Evolutionary conservation across 2,888 invertebrate genomes (phyloP).

Genomic region (Caenorhabditis uteleia): DNA sequence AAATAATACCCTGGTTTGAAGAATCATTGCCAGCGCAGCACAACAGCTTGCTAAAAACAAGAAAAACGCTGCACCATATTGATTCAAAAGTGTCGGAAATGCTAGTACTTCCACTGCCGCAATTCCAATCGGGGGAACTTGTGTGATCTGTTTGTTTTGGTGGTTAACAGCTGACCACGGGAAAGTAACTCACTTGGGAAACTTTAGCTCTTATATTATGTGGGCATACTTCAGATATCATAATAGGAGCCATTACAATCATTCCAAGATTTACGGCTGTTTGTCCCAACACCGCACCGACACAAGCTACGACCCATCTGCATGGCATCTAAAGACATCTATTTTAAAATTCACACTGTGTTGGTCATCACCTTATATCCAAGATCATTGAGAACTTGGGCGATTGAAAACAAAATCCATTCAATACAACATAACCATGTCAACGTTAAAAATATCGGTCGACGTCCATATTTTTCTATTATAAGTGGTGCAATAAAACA

Average conservation of each 20-base stretch:
- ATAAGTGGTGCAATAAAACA: conserved; percentile 55
- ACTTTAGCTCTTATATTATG: conserved; percentile 58
- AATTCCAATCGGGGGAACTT: conserved; percentile 59
- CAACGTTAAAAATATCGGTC: conserved; percentile 57
- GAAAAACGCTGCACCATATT: conserved; percentile 54
- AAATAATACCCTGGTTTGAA: conserved; percentile 32
- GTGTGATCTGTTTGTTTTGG: conserved; percentile 42
- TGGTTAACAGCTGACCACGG: neutral
- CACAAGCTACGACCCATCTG: conserved; percentile 30
- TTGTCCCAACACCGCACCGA: conserved; percentile 50
- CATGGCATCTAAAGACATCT: neutral
- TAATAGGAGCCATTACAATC: conserved; percentile 59
- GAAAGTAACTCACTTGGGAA: conserved; percentile 43
- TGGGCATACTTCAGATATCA: conserved; percentile 62
- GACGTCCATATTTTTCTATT: conserved; percentile 55
- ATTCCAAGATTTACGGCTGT: conserved; percentile 59
- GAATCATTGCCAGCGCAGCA: conserved; percentile 31
- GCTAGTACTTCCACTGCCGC: conserved; percentile 55
- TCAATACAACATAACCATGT: conserved; percentile 55
- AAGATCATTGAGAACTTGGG: conserved; percentile 50
- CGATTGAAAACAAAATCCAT: conserved; percentile 51
- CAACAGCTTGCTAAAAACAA: conserved; percentile 38
- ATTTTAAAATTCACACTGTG: neutral
- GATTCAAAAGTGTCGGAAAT: conserved; percentile 50
- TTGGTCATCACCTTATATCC: conserved; percentile 8